Conservation (phyloP, 2,113 vertebrate genomes). For the Coptodon rendalli region DNA sequence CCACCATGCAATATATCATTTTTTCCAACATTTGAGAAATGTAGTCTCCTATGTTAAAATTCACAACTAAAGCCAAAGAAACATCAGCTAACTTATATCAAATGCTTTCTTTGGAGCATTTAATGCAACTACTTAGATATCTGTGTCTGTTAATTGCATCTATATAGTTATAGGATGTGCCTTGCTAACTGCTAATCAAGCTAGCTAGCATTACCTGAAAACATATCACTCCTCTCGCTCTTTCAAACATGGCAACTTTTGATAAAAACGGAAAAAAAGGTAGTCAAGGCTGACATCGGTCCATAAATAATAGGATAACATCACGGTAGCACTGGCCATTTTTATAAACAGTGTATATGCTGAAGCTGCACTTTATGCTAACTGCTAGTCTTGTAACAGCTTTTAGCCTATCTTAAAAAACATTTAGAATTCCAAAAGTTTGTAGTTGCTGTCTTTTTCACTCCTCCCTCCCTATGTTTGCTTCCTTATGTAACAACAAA, state of each 20-base stretch:
- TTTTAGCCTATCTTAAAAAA: neutral
- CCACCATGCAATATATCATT: fast-evolving
- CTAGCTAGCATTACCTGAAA: neutral
- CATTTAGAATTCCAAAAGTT: neutral
- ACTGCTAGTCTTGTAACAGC: neutral
- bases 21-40: neutral
- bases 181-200: neutral
- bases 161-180: neutral
- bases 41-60: neutral
- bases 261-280: neutral
- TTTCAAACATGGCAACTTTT: neutral
- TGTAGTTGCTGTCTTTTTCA: neutral
- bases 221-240: neutral
- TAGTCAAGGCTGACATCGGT: neutral
- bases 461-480: neutral
- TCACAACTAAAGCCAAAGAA: neutral
- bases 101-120: neutral
- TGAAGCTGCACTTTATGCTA: neutral
- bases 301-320: neutral
- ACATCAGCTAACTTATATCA: neutral
- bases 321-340: neutral
- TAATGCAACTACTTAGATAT: neutral
- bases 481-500: neutral
- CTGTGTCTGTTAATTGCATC: neutral
- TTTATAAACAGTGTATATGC: neutral